Base-by-base conservation (phyloP, 1,140 invertebrate genomes). In the Drosophila rufa region DNA sequence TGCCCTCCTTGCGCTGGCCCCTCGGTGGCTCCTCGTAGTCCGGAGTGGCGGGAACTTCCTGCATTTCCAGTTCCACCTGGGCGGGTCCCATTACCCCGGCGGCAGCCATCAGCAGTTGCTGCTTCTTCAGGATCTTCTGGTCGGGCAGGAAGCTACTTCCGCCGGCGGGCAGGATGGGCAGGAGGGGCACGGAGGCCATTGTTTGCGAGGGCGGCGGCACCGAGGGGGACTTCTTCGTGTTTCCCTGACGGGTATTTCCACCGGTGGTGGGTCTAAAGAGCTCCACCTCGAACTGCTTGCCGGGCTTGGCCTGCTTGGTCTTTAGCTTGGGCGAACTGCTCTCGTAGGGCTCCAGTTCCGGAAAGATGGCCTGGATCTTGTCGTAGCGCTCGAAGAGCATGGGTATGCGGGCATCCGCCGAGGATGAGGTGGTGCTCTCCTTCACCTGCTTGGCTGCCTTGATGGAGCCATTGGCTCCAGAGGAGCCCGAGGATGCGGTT, bases 301-400 rank as follows among this genome's bases (percentile, higher is more conserved):
- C 83, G 59, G 75, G 80, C 51, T 87, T 87, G 17, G 47, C 45
- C 25, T 71, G 77, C 40, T 87, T 87, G 4, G 38, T 9, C n/a
- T 75, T 76, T 14, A 59, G 47, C 60, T 79, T 79, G 56, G 73
- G 58, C 5, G 45, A 38, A 55, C 46, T 62, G 25, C 30, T 61
- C n/a, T 78, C 80, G 38, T 93, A 93, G 6, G 95, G 95, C 60
- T 95, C 95, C 66, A 96, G 94, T 74, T 95, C 94, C 0, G 96
- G 96, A 86, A 96, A 96, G 46, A 97, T 96, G 74, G 95, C 94
- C 82, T 96, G 95, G 43, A 96, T 95, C 93, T 96, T 96, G 47
- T 95, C 95, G 80, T 96, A 96, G 59, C 95, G 94, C 90, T 96
- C 95, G 91, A 96, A 96, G 27, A 96, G 94, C 82, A 93, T 95